Evolutionary conservation across 2,113 vertebrate species (phyloP).

Genomic region (Hyperoodon ampullatus): DNA sequence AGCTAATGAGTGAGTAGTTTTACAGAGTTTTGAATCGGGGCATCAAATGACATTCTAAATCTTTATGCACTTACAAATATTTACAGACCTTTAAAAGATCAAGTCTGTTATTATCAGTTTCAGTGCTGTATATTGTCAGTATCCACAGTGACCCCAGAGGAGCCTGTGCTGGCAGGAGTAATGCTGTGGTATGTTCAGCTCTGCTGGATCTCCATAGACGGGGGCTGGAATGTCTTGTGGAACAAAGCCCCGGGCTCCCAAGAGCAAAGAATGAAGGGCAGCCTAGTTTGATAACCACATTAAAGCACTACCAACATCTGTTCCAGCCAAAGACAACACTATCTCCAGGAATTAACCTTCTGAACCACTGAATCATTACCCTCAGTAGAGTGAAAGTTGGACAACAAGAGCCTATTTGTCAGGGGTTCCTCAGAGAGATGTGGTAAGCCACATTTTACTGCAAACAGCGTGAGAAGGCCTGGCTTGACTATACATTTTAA

Average conservation of each 20-base stretch:
- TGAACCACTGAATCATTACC: constrained; percentile 97
- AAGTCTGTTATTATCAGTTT: constrained; percentile 57
- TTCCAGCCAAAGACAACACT: constrained; percentile 94
- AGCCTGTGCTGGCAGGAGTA: constrained; percentile 75
- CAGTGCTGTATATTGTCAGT: constrained; percentile 65
- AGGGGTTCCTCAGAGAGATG: constrained; percentile 87
- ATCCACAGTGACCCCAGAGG: constrained; percentile 86
- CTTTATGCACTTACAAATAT: constrained; percentile 70
- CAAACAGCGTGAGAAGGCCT: constrained; percentile 95
- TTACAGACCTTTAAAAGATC: constrained; percentile 69
- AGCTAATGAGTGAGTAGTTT: constrained; percentile 49
- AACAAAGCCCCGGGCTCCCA: constrained; percentile 88
- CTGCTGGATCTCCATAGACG: constrained; percentile 91
- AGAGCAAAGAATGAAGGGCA: constrained; percentile 93
- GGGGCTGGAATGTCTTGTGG: constrained; percentile 90
- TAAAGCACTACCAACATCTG: constrained; percentile 99
- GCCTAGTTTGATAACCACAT: constrained; percentile 98
- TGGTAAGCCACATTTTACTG: constrained; percentile 93
- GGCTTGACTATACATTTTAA: constrained; percentile 85
- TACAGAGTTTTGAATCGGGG: constrained; percentile 41
- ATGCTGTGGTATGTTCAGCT: constrained; percentile 87
- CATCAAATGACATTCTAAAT: constrained; percentile 47
- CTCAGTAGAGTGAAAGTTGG: constrained; percentile 91
- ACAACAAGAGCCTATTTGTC: constrained; percentile 97
- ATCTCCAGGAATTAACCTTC: constrained; percentile 95